A percentile compares a stretch with the other conserved stretches of the same genome.
These are phyloP conservation scores for Diaprepes abbreviatus DNA, from an alignment of 2,888 invertebrate genomes.

Conservation along the genomic window DNA sequence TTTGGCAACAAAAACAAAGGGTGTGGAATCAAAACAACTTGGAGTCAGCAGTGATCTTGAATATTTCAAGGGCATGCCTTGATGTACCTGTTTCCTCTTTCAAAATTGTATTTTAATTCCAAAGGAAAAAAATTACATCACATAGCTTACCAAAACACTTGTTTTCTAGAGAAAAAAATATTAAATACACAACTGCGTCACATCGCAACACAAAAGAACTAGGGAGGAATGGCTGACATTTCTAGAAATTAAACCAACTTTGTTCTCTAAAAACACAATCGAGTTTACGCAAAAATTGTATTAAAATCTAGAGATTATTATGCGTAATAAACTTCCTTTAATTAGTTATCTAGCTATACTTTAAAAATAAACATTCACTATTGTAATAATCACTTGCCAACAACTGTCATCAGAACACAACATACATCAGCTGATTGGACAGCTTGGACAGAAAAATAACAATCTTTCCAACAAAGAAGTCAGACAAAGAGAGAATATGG, in stretches of 20 bases:
- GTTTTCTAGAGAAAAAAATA: conserved; percentile 22
- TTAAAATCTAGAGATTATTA: conserved; percentile 19
- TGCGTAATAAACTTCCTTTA: conserved; percentile 12
- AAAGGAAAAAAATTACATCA: conserved; percentile 6
- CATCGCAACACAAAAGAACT: conserved; percentile 48
- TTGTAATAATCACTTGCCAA: conserved; percentile 51
- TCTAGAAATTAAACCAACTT: neutral
- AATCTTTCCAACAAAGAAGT: conserved; percentile 44
- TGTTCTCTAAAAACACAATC: neutral
- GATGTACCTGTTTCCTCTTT: neutral
- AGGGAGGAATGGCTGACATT: conserved; percentile 33
- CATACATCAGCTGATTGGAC: conserved; percentile 64
- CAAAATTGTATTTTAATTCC: neutral
- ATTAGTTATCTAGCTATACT: conserved; percentile 32
- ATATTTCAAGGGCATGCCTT: conserved; percentile 29
- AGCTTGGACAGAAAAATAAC: conserved; percentile 45
- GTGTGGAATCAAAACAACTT: conserved; percentile 48
- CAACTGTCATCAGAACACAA: conserved; percentile 57
- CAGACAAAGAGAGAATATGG: conserved; percentile 22
- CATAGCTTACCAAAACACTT: conserved; percentile 32
- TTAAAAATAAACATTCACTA: conserved; percentile 45
- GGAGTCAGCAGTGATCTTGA: conserved; percentile 23
- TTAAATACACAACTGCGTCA: conserved; percentile 47
- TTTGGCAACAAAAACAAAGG: conserved; percentile 50
- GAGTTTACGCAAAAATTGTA: neutral